Conservation (phyloP, 2,113 vertebrate genomes). For the Benitochromis conjunctus region DNA sequence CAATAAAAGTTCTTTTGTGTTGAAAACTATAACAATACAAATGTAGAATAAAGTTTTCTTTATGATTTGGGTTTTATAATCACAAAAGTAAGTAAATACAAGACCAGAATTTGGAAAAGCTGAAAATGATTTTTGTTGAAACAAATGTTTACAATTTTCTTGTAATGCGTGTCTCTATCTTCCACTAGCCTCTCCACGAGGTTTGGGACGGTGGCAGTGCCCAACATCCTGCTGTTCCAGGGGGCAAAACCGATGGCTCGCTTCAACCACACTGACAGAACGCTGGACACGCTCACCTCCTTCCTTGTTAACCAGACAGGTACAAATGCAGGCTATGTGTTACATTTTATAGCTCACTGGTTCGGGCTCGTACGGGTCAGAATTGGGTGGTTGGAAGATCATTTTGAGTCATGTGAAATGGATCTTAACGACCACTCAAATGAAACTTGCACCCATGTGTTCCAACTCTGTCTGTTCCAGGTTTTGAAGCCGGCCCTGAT, state of each 20-base stretch:
- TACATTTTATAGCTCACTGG: not conserved
- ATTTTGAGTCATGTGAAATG: not conserved
- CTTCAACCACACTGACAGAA: constrained; percentile 96
- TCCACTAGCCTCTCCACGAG: constrained; percentile 86
- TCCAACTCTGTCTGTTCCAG: constrained; percentile 56
- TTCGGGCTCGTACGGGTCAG: not conserved
- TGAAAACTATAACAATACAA: not conserved
- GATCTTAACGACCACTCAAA: not conserved
- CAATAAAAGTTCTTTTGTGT: not conserved
- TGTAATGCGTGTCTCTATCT: not conserved
- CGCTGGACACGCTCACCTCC: constrained; percentile 82
- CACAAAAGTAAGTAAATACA: not conserved
- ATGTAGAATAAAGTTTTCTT: not conserved
- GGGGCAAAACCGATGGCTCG: constrained; percentile 97
- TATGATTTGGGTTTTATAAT: not conserved
- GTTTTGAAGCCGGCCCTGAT: constrained; percentile 81
- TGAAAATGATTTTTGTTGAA: no score
- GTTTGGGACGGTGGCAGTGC: constrained; percentile 96
- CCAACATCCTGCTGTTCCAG: constrained; percentile 97
- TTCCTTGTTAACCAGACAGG: constrained; percentile 97
- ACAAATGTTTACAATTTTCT: not conserved
- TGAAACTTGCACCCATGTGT: not conserved
- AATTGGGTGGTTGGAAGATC: not conserved
- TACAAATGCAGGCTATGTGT: constrained; percentile 24
- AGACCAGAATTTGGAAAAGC: no score